phyloP scores from a whole-genome alignment of 2,797 vertebrate species.

The Peromyscus eremicus region DNA sequence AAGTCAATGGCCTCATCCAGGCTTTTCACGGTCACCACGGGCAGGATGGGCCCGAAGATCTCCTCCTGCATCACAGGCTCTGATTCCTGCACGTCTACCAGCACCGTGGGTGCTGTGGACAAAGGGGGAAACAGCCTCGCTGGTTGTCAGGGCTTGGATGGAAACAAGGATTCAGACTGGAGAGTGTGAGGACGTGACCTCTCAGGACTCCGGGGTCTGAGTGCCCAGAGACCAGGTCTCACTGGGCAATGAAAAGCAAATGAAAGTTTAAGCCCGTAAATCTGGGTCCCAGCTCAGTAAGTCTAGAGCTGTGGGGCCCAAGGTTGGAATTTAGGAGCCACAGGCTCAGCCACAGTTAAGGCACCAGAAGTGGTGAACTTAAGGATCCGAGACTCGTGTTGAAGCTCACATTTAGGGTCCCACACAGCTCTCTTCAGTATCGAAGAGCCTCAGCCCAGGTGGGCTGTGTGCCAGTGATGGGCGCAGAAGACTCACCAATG shows the following conservation, averaged over 20 bases:
- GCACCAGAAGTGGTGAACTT: neutral
- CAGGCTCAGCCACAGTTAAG: rapidly evolving
- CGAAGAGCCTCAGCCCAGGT: neutral
- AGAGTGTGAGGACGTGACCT: neutral
- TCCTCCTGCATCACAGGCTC: conserved; percentile 94
- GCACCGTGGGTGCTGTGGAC: conserved; percentile 93
- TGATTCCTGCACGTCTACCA: conserved; percentile 90
- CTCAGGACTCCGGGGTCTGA: neutral
- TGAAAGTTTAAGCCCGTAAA: neutral
- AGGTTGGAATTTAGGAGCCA: neutral
- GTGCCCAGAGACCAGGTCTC: neutral
- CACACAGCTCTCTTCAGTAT: too few relatives aligned
- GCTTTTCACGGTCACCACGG: conserved; percentile 89
- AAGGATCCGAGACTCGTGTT: too few relatives aligned
- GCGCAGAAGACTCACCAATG: conserved; percentile 89
- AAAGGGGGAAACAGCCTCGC: neutral
- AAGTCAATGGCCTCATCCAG: conserved; percentile 91
- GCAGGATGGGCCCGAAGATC: conserved; percentile 95
- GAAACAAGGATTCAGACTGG: neutral
- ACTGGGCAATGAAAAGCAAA: neutral
- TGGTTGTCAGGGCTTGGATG: neutral
- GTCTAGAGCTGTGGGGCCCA: neutral
- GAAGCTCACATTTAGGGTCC: too few relatives aligned
- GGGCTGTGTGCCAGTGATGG: neutral
- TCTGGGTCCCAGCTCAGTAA: neutral